phyloP scores from a whole-genome alignment of 2,113 vertebrate species.

The Nothobranchius furzeri region DNA sequence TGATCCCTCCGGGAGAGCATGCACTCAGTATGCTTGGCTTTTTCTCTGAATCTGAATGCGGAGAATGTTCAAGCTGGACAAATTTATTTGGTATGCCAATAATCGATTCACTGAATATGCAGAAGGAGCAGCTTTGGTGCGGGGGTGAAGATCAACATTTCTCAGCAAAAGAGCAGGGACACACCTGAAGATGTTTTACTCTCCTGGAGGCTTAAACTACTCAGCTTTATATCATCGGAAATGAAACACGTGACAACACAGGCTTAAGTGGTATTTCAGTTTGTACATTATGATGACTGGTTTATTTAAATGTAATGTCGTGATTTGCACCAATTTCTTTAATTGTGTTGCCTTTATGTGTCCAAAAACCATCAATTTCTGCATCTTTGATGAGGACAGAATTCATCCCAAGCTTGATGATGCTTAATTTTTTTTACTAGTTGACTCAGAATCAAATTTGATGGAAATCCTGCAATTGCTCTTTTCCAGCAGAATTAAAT shows the following conservation, averaged over 20 bases:
- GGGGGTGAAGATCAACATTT: slow-evolving; percentile 57
- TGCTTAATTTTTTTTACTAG: neutral
- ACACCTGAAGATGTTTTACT: slow-evolving; percentile 35
- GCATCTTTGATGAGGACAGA: neutral
- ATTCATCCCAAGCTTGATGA: too few species aligned
- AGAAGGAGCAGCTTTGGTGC: slow-evolving; percentile 41
- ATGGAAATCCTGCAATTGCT: neutral
- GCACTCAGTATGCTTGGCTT: slow-evolving; percentile 75
- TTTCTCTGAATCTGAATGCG: slow-evolving; percentile 43
- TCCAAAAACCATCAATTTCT: too few species aligned
- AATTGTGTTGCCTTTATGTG: too few species aligned
- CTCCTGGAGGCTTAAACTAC: neutral
- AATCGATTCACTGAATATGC: slow-evolving; percentile 54
- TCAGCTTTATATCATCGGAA: too few species aligned
- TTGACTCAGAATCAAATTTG: neutral
- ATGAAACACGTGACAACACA: neutral
- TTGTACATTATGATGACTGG: too few species aligned
- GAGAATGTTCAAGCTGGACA: slow-evolving; percentile 43
- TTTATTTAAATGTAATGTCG: too few species aligned
- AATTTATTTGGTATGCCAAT: slow-evolving; percentile 40
- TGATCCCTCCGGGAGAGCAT: slow-evolving; percentile 83
- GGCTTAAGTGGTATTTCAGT: neutral
- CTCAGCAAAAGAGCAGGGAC: slow-evolving; percentile 72
- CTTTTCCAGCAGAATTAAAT: too few species aligned
- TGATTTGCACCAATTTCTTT: too few species aligned